These are phyloP conservation scores for Corapipo altera DNA, from an alignment of 2,113 vertebrate genomes.

Conservation along the genomic window DNA sequence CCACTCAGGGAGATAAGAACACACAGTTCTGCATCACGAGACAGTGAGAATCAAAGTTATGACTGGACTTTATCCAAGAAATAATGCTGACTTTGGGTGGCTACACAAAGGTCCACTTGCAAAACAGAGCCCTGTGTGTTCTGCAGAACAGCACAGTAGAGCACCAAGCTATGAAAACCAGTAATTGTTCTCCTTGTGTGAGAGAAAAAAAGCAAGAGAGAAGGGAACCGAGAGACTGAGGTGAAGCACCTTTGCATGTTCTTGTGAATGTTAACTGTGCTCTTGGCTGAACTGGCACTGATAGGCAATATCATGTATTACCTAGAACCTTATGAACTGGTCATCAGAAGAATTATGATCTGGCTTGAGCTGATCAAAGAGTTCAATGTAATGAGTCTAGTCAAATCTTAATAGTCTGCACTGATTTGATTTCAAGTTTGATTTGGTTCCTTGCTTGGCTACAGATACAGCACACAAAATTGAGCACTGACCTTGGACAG, in stretches of 20 bases:
- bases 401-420: not conserved
- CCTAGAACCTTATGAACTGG: not conserved
- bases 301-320: not conserved
- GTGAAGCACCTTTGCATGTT: not conserved
- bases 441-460: not conserved
- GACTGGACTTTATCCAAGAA: not conserved
- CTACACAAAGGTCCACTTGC: not conserved
- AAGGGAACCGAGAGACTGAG: not conserved
- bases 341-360: not conserved
- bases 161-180: not conserved
- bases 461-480: not conserved
- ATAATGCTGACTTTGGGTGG: not conserved
- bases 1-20: not conserved
- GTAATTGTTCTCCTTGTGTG: not conserved
- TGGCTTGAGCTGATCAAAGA: not conserved
- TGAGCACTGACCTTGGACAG: not conserved
- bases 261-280: not conserved
- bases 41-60: not conserved
- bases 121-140: not conserved
- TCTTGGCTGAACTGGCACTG: not conserved
- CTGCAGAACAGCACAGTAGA: not conserved
- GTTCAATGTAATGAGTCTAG: not conserved
- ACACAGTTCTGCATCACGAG: not conserved
- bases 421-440: not conserved
- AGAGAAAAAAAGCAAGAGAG: not conserved